Base-by-base conservation (phyloP, 2,888 invertebrate species). In the Hydrotaea diabolus region DNA sequence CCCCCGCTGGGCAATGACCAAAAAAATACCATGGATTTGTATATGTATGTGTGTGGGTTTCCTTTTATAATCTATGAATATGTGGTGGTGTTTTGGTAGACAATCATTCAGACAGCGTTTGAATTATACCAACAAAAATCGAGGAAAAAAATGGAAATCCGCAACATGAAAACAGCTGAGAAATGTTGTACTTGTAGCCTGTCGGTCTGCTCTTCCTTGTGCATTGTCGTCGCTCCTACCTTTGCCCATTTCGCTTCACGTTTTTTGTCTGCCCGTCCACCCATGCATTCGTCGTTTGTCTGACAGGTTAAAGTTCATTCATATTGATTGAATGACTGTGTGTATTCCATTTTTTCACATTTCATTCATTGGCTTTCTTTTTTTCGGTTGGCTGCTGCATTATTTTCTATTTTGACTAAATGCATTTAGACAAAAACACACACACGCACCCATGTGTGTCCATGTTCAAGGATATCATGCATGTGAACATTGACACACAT, bases 291-390 rank as follows among this genome's bases (percentile, higher is more conserved):
- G n/a, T 49, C 19, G 49, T 69, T 17, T 19, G 64, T 23, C 55
- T 9, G 75, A 49, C 84, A 85, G 84, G 84, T 85, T 81, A 85
- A 82, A 82, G 81, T 85, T 85, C 72, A 79, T 85, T 82, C 76
- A 79, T 79, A 76, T 76, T 53, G 73, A 81, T 82, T 79, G 73
- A 72, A 73, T 69, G 43, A 17, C 46, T 46, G 69, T 39, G 19
- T 17, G 31, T 31, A 23, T 53, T 31, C 7, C 7, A 4, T 31
- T 31, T 31, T 31, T 31, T 31, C 31, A 31, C 2, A 31, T 31
- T 2, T 31, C 31, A 7, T 31, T 31, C 31, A 31, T 31, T 59
- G 13, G 49, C 23, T 23, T 55, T 71, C 49, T 21, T 66, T 74
- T 21, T 7, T 43, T 15, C 15, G 0, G 17, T 46, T 36, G 23